These are phyloP conservation scores for Drosophila meridionalis DNA, from an alignment of 2,888 invertebrate genomes.

Conservation along the genomic window DNA sequence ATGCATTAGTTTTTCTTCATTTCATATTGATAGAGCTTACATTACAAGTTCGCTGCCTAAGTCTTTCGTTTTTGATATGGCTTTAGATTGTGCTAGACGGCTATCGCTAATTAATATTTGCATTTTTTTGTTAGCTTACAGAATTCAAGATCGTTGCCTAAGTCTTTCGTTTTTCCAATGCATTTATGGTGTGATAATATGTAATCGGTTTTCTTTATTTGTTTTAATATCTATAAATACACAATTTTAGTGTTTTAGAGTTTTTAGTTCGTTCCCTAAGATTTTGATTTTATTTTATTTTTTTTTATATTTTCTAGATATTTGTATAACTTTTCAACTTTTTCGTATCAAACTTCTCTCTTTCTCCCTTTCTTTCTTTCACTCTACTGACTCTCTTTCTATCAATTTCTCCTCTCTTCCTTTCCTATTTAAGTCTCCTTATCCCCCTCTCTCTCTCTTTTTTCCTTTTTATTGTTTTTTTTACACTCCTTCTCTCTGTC, in stretches of 20 bases:
- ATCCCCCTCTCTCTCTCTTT: neutral
- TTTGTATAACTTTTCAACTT: neutral
- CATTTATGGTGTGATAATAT: neutral
- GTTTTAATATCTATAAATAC: neutral
- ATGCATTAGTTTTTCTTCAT: constrained; percentile 32
- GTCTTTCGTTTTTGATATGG: constrained; percentile 50
- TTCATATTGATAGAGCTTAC: constrained; percentile 24
- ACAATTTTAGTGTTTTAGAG: neutral
- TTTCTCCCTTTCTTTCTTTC: neutral
- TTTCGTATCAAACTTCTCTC: neutral
- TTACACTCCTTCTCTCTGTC: neutral
- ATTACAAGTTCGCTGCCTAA: constrained; percentile 57
- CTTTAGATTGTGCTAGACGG: constrained; percentile 14
- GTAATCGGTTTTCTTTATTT: neutral
- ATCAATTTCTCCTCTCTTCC: too few relatives aligned
- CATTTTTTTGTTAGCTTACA: neutral
- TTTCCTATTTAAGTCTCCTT: too few relatives aligned
- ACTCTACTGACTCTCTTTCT: neutral
- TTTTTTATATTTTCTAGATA: neutral
- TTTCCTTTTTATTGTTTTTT: too few relatives aligned
- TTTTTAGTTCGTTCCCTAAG: constrained; percentile 44
- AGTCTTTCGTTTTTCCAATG: constrained; percentile 2
- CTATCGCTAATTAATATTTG: constrained; percentile 14
- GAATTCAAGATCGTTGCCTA: constrained; percentile 45
- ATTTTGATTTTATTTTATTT: neutral